Conservation (phyloP, 2,113 vertebrate genomes). For the Nesogale talazaci region DNA sequence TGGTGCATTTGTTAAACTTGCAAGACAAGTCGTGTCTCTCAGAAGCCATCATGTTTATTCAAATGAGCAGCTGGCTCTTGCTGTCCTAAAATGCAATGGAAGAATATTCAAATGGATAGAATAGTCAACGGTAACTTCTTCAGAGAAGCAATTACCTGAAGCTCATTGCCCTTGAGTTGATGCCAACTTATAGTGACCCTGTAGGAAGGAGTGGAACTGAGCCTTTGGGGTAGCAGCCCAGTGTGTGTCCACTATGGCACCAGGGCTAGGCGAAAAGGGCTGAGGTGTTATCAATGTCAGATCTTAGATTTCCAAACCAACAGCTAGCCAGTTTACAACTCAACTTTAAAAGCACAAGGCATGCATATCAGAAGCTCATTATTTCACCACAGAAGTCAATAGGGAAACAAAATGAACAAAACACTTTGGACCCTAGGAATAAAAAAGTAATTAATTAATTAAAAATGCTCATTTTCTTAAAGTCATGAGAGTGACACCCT, state of each 20-base stretch:
- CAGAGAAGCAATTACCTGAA: background rate
- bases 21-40: background rate
- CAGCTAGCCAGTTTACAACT: background rate
- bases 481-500: background rate
- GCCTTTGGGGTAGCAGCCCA: no score
- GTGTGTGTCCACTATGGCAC: no score
- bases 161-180: no score
- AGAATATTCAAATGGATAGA: background rate
- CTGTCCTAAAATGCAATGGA: background rate
- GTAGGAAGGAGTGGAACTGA: no score
- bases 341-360: background rate
- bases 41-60: background rate
- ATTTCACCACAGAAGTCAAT: background rate
- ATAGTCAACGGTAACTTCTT: background rate
- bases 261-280: no score
- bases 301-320: slow-evolving; percentile 5
- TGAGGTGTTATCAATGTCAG: background rate
- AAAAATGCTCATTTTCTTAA: background rate
- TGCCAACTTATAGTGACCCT: no score
- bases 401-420: background rate
- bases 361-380: background rate
- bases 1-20: background rate
- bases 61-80: background rate
- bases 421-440: background rate
- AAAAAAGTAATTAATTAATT: no score